Evolutionary conservation across 2,113 vertebrate species (phyloP), one percentile per base, ranked within the genome.

Genomic region (Gymnorhina tibicen): DNA sequence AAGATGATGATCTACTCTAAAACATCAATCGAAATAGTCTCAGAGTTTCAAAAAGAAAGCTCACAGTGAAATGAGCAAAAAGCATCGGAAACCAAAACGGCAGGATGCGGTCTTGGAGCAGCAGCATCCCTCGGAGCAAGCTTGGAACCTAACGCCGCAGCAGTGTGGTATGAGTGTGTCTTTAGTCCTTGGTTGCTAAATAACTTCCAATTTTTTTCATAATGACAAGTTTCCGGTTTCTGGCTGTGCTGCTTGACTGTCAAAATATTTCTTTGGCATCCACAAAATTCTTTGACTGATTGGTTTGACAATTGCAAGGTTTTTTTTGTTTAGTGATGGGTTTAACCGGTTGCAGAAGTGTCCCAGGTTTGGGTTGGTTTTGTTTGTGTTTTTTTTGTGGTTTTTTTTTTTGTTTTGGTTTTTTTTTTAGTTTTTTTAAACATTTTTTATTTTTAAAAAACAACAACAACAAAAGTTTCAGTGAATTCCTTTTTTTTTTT

Each of bases 221-320:
- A 92, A 88, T 90, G 95, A 97, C 93, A 95, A 96, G 95, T 95
- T 97, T 97, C 97, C 89, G 88, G 97, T 97, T 97, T 97, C 97
- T 97, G 97, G 96, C 98, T 98, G 98, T 98, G 98, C 98, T 97
- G 97, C 95, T 98, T 97, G 97, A 97, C 96, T 98, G 97, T 98
- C 97, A 97, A 97, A 97, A 97, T 94, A 98, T 97, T 90, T 98
- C 98, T 98, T 98, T 98, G 98, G 98, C 98, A 98, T 98, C 97
- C 98, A 97, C 85, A 98, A 97, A 97, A 98, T 89, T 95, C 91
- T 95, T 98, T 96, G 95, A 97, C 96, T 93, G 97, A 97, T 95
- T 91, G 95, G 97, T 97, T 92, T 97, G 97, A 97, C 85, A 96
- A 98, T 95, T 97, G 93, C 97, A 98, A 97, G 96, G 85, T 81